Evolutionary conservation across 1,140 invertebrate species (phyloP).

Genomic region (Penaeus indicus): DNA sequence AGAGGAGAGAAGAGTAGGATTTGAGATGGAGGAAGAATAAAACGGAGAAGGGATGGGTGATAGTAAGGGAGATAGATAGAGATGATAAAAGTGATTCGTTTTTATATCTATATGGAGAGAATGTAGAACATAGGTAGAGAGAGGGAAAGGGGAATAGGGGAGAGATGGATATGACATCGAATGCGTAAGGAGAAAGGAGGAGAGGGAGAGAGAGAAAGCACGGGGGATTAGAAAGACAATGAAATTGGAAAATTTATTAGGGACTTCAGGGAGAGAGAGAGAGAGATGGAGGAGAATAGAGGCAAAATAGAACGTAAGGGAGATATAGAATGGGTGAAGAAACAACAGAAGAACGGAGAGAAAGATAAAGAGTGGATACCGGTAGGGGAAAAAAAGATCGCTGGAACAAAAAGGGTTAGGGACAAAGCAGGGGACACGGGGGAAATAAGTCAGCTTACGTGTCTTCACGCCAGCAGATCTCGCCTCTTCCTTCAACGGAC

Average conservation of each 20-base stretch:
- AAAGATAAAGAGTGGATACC: neutral
- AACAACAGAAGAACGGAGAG: neutral
- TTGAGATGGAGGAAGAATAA: neutral
- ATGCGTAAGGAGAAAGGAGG: neutral
- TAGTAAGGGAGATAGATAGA: slow-evolving; percentile 1
- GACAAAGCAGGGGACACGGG: neutral
- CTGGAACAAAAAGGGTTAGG: neutral
- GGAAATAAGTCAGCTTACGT: neutral
- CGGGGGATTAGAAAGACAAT: neutral
- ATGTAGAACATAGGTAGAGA: neutral
- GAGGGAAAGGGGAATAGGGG: neutral
- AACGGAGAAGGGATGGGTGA: neutral
- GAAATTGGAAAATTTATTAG: neutral
- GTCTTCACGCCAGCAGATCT: too few relatives aligned
- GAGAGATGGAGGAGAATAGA: neutral
- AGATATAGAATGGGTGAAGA: neutral
- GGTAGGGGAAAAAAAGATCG: neutral
- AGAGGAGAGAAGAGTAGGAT: neutral
- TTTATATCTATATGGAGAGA: neutral
- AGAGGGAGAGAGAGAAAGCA: neutral
- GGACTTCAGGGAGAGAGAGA: neutral
- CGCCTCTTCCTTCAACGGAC: too few relatives aligned
- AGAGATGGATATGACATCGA: neutral
- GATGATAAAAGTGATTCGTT: too few relatives aligned
- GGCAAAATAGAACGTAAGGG: neutral